Conservation (phyloP, 2,797 vertebrate species). For the Melanotaenia pygmaea region DNA sequence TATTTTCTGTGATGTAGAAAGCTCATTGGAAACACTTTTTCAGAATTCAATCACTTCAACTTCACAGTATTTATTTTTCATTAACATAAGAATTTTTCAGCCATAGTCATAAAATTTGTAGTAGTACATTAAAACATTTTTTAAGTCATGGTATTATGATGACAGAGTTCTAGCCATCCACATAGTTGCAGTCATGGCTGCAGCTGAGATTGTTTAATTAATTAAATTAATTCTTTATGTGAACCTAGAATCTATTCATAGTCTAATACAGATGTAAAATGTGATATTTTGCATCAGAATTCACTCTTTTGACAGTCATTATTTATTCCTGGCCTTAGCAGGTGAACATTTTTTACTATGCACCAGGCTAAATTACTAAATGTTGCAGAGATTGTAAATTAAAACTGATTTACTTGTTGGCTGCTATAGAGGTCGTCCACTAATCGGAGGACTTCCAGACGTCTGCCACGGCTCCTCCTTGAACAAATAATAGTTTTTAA, state of each 20-base stretch:
- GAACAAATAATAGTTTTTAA: too few species aligned
- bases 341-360: background rate
- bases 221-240: background rate
- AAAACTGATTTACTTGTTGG: background rate
- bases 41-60: background rate
- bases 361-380: background rate
- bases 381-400: background rate
- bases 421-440: background rate
- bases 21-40: background rate
- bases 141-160: background rate
- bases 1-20: background rate
- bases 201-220: background rate
- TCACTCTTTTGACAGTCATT: background rate
- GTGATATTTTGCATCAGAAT: background rate
- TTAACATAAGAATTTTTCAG: background rate
- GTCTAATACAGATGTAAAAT: background rate
- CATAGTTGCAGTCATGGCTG: background rate
- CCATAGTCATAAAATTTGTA: conserved; percentile 1
- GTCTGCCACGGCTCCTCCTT: too few species aligned
- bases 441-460: background rate
- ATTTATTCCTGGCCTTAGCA: background rate
- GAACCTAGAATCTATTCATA: conserved; percentile 1
- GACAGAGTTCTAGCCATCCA: background rate
- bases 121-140: background rate
- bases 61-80: background rate